Evolutionary conservation across 2,888 invertebrate species (phyloP).

Genomic region (Pyrgus malvae): DNA sequence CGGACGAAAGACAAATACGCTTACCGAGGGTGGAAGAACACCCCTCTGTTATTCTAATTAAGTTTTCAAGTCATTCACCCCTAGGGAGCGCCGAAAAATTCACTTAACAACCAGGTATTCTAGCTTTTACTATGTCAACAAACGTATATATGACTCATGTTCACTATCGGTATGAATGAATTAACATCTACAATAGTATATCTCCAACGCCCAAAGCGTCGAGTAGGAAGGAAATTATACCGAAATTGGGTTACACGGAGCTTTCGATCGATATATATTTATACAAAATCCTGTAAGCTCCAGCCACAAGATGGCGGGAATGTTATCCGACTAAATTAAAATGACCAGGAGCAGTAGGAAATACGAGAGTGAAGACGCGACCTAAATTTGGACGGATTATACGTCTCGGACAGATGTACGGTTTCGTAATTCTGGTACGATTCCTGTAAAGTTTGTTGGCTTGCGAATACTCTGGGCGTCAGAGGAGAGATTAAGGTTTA

Average conservation of each 20-base stretch:
- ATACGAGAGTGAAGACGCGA: conserved; percentile 51
- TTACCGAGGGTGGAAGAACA: conserved; percentile 15
- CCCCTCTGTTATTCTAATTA: conserved; percentile 23
- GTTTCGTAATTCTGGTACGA: conserved; percentile 61
- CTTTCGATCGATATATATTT: conserved; percentile 75
- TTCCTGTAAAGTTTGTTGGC: conserved; percentile 55
- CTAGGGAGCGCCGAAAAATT: conserved; percentile 12
- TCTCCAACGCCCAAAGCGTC: conserved; percentile 23
- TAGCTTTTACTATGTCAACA: conserved; percentile 57
- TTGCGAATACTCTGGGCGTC: conserved; percentile 43
- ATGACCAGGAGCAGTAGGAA: conserved; percentile 51
- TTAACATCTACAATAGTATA: conserved; percentile 4
- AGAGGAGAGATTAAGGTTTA: conserved; percentile 42
- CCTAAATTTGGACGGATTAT: conserved; percentile 69
- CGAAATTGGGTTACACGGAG: conserved; percentile 65
- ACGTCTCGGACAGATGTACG: conserved; percentile 74
- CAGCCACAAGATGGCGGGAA: conserved; percentile 77
- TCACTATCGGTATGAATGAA: conserved; percentile 31
- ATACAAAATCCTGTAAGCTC: conserved; percentile 75
- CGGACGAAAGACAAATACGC: conserved; percentile 26
- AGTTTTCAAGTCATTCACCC: conserved; percentile 26
- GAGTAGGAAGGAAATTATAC: conserved; percentile 45
- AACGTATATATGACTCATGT: conserved; percentile 41
- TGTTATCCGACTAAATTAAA: conserved; percentile 56
- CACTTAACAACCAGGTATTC: conserved; percentile 9